Base-by-base conservation (phyloP, 2,888 invertebrate species). In the Exocentrus adspersus region DNA sequence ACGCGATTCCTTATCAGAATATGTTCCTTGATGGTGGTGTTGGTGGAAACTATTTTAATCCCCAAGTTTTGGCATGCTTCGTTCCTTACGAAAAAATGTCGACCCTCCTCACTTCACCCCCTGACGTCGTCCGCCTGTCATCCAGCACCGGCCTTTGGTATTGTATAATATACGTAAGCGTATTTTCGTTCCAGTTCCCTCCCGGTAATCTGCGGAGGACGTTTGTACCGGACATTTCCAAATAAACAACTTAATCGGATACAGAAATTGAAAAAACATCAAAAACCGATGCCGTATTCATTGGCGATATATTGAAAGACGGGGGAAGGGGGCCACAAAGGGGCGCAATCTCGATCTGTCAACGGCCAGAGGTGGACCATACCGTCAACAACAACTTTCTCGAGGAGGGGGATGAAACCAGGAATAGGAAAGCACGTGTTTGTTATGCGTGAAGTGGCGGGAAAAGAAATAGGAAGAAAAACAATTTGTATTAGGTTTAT, bases 171-270 rank as follows among this genome's bases (percentile, higher is more conserved):
- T n/a, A n/a, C n/a, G n/a, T n/a, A 43, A 42, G 54, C 43, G 45
- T 43, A 43, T 54, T 54, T 54, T 54, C 32, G 45, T 46, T 46
- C 37, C 5, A 46, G 30, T 46, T 30, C 30, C 30, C 20, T 32
- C 32, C n/a, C n/a, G 63, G 59, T 68, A 65, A 68, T 68, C 65
- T 61, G 52, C 51, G 66, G 52, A 59, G 58, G 62, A 70, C 68
- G 70, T 73, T 72, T 76, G 76, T 69, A 62, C 74, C 67, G 75
- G 77, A 77, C 77, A 69, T 77, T 77, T 75, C 69, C 72, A 72
- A 76, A 78, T 77, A 78, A 79, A 78, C 78, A 78, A 79, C 75
- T 78, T 79, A 80, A 80, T 79, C 79, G 78, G 78, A 79, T 80
- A 75, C 73, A 70, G 72, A 77, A 75, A 79, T 78, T 75, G 79